phyloP scores from a whole-genome alignment of 2,113 vertebrate genomes.

The Toxotes chatareus region DNA sequence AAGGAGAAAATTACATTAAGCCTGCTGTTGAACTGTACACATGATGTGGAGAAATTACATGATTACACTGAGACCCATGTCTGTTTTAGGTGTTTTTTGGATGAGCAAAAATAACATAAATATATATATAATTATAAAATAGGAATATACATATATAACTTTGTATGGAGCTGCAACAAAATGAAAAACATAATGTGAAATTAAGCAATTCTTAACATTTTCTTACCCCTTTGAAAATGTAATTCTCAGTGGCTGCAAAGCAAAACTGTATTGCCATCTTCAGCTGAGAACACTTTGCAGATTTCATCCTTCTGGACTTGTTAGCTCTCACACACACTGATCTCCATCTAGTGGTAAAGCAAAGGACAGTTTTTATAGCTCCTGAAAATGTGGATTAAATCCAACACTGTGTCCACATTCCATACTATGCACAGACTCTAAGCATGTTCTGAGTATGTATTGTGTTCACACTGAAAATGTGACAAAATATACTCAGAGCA shows the following conservation, averaged over 20 bases:
- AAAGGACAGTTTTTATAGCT: not conserved
- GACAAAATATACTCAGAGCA: not conserved
- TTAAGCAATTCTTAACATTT: too few relatives aligned
- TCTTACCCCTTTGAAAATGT: not conserved
- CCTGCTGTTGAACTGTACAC: not conserved
- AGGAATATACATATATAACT: not conserved
- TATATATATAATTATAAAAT: not conserved
- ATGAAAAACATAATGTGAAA: not conserved
- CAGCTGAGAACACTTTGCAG: not conserved
- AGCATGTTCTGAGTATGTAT: not conserved
- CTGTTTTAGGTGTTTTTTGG: not conserved
- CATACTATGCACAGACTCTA: not conserved
- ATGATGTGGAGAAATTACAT: not conserved
- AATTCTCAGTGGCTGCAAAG: not conserved
- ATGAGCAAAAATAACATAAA: not conserved
- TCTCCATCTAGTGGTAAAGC: constrained; percentile 65
- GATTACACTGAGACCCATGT: not conserved
- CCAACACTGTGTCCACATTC: too few relatives aligned
- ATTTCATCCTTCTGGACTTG: not conserved
- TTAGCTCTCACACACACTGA: not conserved
- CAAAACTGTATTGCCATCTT: not conserved
- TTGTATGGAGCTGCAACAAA: not conserved
- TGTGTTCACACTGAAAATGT: not conserved
- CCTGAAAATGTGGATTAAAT: not conserved
- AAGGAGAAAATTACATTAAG: not conserved